Evolutionary conservation across 2,113 vertebrate genomes (phyloP), one percentile per base, ranked within the genome.

Genomic region (Thryonomys swinderianus): DNA sequence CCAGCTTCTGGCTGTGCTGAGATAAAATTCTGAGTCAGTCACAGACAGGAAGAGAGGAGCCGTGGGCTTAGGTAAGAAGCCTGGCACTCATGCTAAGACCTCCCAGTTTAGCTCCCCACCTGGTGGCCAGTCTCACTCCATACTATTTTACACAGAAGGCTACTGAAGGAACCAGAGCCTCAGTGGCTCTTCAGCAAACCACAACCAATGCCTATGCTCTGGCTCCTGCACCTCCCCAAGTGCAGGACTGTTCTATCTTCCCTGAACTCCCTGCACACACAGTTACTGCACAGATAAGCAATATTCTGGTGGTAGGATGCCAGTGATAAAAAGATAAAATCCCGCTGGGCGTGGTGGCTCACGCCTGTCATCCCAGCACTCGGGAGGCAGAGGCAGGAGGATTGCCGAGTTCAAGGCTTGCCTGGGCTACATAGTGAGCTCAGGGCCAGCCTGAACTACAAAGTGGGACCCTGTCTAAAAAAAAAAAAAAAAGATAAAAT

Each of bases 131-230:
- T 2, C 61, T 0, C 0, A 51, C 11, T 12, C 34, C 8, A 32
- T 5, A 30, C 13, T 5, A 62, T 20, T 27, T 55, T 66, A 37
- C 13, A 90, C 2, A 82, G 17, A 64, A 27, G 32, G 7, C 12
- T 3, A 21, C 8, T 30, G 14, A 30, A 11, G 8, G 7, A 16
- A 0, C 32, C 13, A 53, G 16, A 64, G 3, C n/a, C 23, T 25
- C 12, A 1, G 34, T 0, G 23, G 16, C 27, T 42, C 69, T n/a
- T 55, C 57, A 7, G 21, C 23, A 12, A 0, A 4, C 1, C 0
- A 5, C 21, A 34, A 76, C 30, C n/a, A 27, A 48, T 1, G 1
- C 37, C 51, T 48, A 25, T 0, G 0, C 0, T 1, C 8, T 37
- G 30, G 27, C 11, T 2, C 61, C 45, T 25, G 5, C 2, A 2